phyloP scores from a whole-genome alignment of 2,113 vertebrate species.

The Acanthisitta chloris region DNA sequence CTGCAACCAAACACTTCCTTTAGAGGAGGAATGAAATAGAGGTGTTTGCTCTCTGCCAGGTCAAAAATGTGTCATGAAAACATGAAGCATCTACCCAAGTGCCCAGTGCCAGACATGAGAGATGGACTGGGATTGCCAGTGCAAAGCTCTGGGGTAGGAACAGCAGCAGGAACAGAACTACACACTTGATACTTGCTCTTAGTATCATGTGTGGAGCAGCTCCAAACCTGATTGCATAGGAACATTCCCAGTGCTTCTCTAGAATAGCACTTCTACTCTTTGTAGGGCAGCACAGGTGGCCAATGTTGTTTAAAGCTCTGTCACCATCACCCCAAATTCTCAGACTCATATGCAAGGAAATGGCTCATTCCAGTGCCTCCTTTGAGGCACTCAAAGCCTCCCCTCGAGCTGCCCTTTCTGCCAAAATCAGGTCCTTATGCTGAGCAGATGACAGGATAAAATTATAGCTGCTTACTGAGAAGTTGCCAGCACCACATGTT shows the following conservation, averaged over 20 bases:
- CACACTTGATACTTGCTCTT: background rate
- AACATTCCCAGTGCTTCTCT: background rate
- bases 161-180: background rate
- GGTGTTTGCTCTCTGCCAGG: background rate
- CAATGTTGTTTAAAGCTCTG: background rate
- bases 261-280: background rate
- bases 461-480: conserved; percentile 79
- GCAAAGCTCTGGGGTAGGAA: background rate
- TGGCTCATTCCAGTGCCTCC: background rate
- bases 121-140: background rate
- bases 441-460: background rate
- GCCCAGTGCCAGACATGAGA: background rate
- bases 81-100: background rate
- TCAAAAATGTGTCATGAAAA: background rate
- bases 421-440: background rate
- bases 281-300: background rate
- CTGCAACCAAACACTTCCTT: background rate
- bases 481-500: conserved; percentile 82
- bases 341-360: background rate
- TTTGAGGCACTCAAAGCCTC: background rate
- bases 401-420: background rate
- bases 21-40: background rate
- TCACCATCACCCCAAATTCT: background rate
- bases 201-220: background rate
- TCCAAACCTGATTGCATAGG: fast-evolving